Conservation (phyloP, 2,888 invertebrate genomes). For the Microplitis manilae region DNA sequence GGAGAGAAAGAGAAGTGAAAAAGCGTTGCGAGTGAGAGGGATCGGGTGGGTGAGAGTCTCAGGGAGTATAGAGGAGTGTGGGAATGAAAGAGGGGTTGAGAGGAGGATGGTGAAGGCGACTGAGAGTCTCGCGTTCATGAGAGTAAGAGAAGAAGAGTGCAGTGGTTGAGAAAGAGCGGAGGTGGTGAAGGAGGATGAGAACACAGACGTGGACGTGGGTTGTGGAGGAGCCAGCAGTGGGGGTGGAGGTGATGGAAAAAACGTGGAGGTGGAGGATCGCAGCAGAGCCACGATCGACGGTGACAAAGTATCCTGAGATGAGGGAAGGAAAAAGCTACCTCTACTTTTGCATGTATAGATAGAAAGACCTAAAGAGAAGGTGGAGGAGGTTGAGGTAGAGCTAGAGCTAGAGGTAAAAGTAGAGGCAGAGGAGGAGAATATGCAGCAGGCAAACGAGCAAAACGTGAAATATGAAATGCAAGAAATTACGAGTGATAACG, state of each 20-base stretch:
- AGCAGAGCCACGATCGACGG: slow-evolving; percentile 44
- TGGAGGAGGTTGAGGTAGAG: not conserved
- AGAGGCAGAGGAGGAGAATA: not conserved
- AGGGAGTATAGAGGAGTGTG: slow-evolving; percentile 30
- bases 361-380: slow-evolving; percentile 9
- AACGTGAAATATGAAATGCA: slow-evolving; percentile 11
- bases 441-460: slow-evolving; percentile 20
- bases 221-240: not conserved
- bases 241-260: slow-evolving; percentile 32
- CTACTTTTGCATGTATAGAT: slow-evolving; percentile 39
- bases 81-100: slow-evolving; percentile 17
- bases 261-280: slow-evolving; percentile 19
- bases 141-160: slow-evolving; percentile 30
- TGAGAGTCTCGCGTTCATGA: slow-evolving; percentile 36
- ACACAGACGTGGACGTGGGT: no score
- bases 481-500: not conserved
- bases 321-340: slow-evolving; percentile 47
- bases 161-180: slow-evolving; percentile 26
- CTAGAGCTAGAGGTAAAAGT: no score
- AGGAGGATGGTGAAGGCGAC: slow-evolving; percentile 33
- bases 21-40: slow-evolving; percentile 33
- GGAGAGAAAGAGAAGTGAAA: slow-evolving; percentile 38
- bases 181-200: slow-evolving; percentile 27
- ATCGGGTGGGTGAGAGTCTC: slow-evolving; percentile 32
- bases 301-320: slow-evolving; percentile 58